These are phyloP conservation scores for Holcopasites calliopsidis DNA, from an alignment of 1,140 invertebrate genomes.

Conservation along the genomic window DNA sequence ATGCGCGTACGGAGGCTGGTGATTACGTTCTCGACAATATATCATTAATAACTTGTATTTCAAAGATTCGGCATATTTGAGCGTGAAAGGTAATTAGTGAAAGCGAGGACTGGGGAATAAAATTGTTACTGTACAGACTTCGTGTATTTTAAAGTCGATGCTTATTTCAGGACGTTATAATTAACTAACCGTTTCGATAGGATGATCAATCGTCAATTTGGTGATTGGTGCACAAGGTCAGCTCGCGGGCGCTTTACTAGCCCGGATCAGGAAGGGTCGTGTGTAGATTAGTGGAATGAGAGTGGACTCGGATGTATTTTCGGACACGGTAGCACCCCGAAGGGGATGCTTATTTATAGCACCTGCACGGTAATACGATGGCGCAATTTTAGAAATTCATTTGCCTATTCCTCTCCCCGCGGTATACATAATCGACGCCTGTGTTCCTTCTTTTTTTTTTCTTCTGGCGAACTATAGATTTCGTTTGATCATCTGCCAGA, in stretches of 20 bases:
- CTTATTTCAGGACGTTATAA: no score
- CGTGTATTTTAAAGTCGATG: no score
- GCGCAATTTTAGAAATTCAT: conserved; percentile 61
- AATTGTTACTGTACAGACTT: no score
- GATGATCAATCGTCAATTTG: neutral
- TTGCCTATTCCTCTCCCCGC: conserved; percentile 55
- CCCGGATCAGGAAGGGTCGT: conserved; percentile 52
- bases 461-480: neutral
- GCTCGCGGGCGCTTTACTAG: neutral
- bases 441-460: neutral
- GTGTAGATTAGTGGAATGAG: conserved; percentile 59
- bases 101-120: no score
- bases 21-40: no score
- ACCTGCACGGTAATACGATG: conserved; percentile 30
- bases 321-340: conserved; percentile 29
- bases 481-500: neutral
- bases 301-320: conserved; percentile 56
- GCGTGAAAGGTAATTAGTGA: no score
- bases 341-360: conserved; percentile 56
- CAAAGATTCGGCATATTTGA: no score
- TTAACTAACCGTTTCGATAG: neutral
- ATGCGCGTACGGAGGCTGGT: no score
- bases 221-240: conserved; percentile 49
- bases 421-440: neutral
- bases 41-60: no score